A percentile compares a stretch with the other conserved stretches of the same genome.
Conservation (phyloP, 23 tunicate species). For the Halocynthia aurantium region DNA sequence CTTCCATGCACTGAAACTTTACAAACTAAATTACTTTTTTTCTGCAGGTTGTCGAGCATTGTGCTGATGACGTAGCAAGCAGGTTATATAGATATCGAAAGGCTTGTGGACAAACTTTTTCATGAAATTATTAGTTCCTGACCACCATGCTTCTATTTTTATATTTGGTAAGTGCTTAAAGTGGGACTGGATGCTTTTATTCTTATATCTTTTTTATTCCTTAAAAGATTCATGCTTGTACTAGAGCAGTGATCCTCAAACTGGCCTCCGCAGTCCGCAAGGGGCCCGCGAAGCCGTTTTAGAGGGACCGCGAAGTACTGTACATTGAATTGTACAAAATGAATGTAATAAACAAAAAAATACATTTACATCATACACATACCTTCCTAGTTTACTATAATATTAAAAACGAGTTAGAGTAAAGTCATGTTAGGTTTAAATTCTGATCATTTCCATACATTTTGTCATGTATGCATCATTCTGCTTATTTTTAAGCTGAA, state of each 20-base stretch:
- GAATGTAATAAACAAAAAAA: no score
- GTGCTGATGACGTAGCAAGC: slow-evolving; percentile 24
- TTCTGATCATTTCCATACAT: background rate
- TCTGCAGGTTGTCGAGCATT: slow-evolving; percentile 21
- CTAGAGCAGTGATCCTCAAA: background rate
- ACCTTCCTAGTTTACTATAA: background rate
- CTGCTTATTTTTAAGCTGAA: no score
- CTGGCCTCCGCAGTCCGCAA: no score
- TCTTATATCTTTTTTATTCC: background rate
- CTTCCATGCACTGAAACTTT: background rate
- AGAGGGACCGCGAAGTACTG: no score
- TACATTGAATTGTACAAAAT: no score
- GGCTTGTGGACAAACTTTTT: slow-evolving; percentile 17
- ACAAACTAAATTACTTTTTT: background rate
- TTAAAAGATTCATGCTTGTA: background rate
- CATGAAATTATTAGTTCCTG: no score
- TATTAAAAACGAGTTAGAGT: background rate
- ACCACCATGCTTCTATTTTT: no score
- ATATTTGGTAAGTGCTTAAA: no score
- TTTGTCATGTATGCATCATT: no score
- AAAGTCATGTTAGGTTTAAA: background rate
- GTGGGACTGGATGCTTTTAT: no score
- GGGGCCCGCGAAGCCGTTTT: no score
- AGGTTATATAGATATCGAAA: slow-evolving; percentile 18
- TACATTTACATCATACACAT: no score